Conservation (phyloP, 1,140 invertebrate genomes). For the Ruditapes philippinarum region DNA sequence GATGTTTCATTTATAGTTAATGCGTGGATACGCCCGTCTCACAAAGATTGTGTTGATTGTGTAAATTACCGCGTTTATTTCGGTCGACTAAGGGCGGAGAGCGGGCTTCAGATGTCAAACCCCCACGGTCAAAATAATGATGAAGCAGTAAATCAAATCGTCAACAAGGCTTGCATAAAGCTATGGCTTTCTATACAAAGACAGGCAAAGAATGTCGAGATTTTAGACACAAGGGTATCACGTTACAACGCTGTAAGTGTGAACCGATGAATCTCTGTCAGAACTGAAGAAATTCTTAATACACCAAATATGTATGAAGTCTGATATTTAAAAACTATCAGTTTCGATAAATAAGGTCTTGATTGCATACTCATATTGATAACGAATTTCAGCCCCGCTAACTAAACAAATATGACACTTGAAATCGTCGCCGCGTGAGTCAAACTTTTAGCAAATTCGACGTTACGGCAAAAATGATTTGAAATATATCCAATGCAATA, state of each 20-base stretch:
- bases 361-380: not conserved
- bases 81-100: not conserved
- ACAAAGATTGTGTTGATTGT: not conserved
- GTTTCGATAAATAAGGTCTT: not conserved
- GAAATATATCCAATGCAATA: no score
- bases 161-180: not conserved
- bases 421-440: no score
- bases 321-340: not conserved
- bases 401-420: not conserved
- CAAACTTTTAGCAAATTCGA: no score
- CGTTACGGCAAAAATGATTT: no score
- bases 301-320: not conserved
- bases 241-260: conserved; percentile 5
- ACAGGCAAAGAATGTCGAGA: not conserved
- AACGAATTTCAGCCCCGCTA: not conserved
- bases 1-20: not conserved
- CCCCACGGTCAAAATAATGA: conserved; percentile 26
- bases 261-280: conserved; percentile 37
- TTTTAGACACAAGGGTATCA: conserved; percentile 20
- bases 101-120: not conserved
- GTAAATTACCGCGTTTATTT: not conserved
- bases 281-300: not conserved
- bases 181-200: conserved; percentile 2
- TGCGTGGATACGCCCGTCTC: not conserved
- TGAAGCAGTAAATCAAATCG: conserved; percentile 10